Conservation (phyloP, 1,140 invertebrate genomes). For the Leguminivora glycinivorella region DNA sequence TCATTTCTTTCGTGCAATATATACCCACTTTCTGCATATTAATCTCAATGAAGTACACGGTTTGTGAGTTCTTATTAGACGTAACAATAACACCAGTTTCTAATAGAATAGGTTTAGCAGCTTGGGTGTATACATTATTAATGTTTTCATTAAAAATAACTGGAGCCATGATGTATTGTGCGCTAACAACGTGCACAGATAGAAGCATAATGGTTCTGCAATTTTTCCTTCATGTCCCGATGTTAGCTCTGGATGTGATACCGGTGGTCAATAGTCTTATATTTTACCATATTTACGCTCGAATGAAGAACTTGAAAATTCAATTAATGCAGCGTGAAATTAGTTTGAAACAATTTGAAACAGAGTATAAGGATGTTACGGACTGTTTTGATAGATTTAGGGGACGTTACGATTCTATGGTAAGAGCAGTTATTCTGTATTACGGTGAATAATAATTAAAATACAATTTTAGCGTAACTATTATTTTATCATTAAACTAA, state of each 20-base stretch:
- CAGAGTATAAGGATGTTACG: background rate
- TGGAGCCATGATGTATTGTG: background rate
- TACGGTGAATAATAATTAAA: too few species aligned
- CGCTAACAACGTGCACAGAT: background rate
- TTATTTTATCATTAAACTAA: too few species aligned
- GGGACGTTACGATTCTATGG: background rate
- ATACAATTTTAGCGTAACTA: too few species aligned
- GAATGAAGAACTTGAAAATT: background rate
- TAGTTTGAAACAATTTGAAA: background rate
- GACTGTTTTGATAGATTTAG: constrained; percentile 1
- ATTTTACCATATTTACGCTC: background rate
- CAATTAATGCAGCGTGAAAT: background rate
- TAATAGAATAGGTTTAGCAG: background rate
- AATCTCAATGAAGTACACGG: background rate
- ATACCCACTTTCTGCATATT: constrained; percentile 10
- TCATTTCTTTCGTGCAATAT: background rate
- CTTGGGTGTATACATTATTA: background rate
- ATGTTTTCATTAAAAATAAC: background rate
- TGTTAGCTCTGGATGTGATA: background rate
- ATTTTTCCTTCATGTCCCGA: background rate
- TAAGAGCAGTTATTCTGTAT: background rate
- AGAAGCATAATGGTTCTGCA: background rate
- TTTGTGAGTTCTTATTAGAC: background rate
- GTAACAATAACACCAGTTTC: background rate
- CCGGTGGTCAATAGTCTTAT: background rate